Base-by-base conservation (phyloP, 2,888 invertebrate genomes). In the Julus scanicus region DNA sequence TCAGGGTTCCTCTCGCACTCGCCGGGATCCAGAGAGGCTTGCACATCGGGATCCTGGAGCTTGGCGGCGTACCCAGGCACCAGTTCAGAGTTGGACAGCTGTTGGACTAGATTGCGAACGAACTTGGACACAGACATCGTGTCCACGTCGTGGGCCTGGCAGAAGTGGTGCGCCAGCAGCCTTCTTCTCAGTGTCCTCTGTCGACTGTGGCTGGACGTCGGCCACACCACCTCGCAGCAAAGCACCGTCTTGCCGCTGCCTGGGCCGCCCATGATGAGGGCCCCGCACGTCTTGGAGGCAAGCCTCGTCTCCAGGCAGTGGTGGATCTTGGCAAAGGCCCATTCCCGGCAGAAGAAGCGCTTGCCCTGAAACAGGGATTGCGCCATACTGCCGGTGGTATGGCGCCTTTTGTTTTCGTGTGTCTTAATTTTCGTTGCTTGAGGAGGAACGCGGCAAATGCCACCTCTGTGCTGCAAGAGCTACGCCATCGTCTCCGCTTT, bases 171-270 rank as follows among this genome's bases (percentile, higher is more conserved):
- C 0, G 97, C 97, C 87, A 98, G 92, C 39, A 98, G 93, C 87
- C 97, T 94, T 87, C 96, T 94, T 91, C 96, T 96, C 29, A 89
- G 85, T 71, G 49, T 53, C 85, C 88, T 90, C 90, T 93, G 92
- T 57, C 91, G 91, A 0, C 92, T 91, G 90, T 89, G 89, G 53
- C 87, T 85, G 49, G 88, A 89, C 6, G 90, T 90, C 20, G 90
- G 92, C 92, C 90, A 89, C 15, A 89, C 90, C 71, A 96, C 92
- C 91, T 97, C 97, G 88, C 95, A 95, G 91, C 97, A 96, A 84
- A 98, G 94, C 40, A 98, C 97, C 6, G 98, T 98, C 92, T 99
- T 99, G 0, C 99, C 99, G 90, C 97, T 97, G 37, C 98, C 99
- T 0, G 98, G 96, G 0, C 97, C 97, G 90, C 97, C 97, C 89